Conservation (phyloP, 2,113 vertebrate species). For the Mesembrinibis cayennensis region DNA sequence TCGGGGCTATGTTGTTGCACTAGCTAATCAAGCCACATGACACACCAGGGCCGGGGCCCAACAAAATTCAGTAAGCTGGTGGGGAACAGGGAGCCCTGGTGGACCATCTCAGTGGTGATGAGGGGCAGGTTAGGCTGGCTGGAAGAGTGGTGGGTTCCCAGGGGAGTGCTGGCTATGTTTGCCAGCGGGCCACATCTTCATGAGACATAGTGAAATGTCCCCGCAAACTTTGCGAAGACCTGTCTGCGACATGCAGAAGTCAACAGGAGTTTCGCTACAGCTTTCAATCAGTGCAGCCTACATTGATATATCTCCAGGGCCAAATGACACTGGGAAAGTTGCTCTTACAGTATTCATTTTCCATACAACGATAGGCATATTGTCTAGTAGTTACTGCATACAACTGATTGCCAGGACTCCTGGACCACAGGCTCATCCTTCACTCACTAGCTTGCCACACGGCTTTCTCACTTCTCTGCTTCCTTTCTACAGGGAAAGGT, state of each 20-base stretch:
- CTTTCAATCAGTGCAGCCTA: background rate
- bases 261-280: background rate
- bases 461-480: background rate
- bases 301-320: background rate
- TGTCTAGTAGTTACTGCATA: background rate
- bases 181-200: background rate
- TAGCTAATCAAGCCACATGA: background rate
- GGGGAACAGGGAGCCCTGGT: background rate
- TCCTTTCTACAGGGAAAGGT: background rate
- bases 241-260: background rate
- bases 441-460: background rate
- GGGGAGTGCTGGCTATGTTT: background rate
- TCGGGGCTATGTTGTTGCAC: background rate
- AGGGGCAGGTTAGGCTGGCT: background rate
- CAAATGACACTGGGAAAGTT: background rate
- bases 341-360: background rate
- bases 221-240: background rate
- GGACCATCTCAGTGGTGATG: background rate
- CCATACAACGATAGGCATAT: rapidly evolving
- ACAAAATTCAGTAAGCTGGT: background rate
- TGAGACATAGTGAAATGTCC: background rate
- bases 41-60: background rate
- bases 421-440: background rate
- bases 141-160: background rate
- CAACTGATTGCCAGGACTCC: background rate